Base-by-base conservation (phyloP, 2,888 invertebrate genomes). In the Oligia strigilis region DNA sequence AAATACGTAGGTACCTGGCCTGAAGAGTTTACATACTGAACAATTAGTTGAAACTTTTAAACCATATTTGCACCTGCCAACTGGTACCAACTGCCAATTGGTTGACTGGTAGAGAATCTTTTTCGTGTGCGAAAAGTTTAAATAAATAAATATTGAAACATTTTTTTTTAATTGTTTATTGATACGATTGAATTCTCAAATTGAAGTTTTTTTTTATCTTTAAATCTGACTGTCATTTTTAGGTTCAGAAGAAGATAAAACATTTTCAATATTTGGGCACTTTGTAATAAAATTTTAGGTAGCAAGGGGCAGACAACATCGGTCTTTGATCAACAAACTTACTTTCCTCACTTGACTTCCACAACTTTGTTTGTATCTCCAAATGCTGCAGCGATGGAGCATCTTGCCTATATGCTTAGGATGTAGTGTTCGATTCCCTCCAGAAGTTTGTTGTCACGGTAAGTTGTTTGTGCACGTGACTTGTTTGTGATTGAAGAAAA, bases 291-390 rank as follows among this genome's bases (percentile, higher is more conserved):
- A 58, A 83, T 66, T 82, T 29, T 75, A 75, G 75, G 36, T 65
- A 70, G 29, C 67, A 80, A n/a, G 29, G 82, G 58, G 60, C 58
- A 13, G 6, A 43, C 55, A 81, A 69, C 60, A 72, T 75, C 58
- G 46, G 40, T 49, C 82, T 85, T 77, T 40, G 72, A 69, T 81
- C 81, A 81, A 81, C 81, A 85, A 83, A 85, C 64, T 83, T 76
- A 69, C 85, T 74, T 81, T 64, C 81, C 82, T 67, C 81, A 72
- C 81, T 82, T 85, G 73, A 65, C 77, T 84, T 82, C 58, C 71
- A 70, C 71, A 82, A 84, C 86, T 84, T 84, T 86, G 86, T 84
- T 81, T 72, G 76, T 73, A 64, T 74, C 86, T 74, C 83, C 83
- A 82, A 77, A 85, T 83, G 73, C 67, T 82, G 82, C 86, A 85